Evolutionary conservation across 2,113 vertebrate species (phyloP), one percentile per base, ranked within the genome.

Genomic region (Odocoileus hemionus): DNA sequence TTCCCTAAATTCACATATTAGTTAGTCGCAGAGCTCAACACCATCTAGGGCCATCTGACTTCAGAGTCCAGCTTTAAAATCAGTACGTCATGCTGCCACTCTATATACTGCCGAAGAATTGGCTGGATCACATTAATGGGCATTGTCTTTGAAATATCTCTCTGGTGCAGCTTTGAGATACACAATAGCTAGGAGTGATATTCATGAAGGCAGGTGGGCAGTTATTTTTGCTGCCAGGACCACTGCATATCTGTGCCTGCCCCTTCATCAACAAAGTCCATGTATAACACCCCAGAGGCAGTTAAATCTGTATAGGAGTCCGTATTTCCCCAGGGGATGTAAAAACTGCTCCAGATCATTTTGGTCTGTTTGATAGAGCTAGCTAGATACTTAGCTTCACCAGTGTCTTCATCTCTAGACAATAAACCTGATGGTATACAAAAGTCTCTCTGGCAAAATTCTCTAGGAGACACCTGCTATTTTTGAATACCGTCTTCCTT

Each of bases 401-500:
- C 79, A 80, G 1, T 19, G 47, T 76, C 91, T 97, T 57, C 12
- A 82, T 96, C 47, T 39, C 45, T 50, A 92, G 93, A 89, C 86
- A 74, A 52, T 85, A 86, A 95, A 64, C 43, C 78, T 50, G 25
- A 60, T 92, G 87, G 60, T 55, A 96, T 88, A 92, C n/a, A 95
- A 87, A 96, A 96, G 30, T 84, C 58, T 95, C 74, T 55, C 47
- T 97, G 96, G 96, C 94, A 97, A 57, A 97, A 86, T 11, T 83
- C 85, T 97, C 55, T 83, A 55, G 95, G 74, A 96, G 89, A 82
- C 96, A 96, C 95, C 94, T 96, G 93, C 96, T 97, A 94, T 92
- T 97, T 98, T 97, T 97, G 92, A 97, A 91, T 76, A 61, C 33
- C 0, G 1, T 92, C 92, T 96, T 96, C 84, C 90, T 94, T 94